These are phyloP conservation scores for Epistrophe grossulariae DNA, from an alignment of 2,888 invertebrate species.

Conservation along the genomic window DNA sequence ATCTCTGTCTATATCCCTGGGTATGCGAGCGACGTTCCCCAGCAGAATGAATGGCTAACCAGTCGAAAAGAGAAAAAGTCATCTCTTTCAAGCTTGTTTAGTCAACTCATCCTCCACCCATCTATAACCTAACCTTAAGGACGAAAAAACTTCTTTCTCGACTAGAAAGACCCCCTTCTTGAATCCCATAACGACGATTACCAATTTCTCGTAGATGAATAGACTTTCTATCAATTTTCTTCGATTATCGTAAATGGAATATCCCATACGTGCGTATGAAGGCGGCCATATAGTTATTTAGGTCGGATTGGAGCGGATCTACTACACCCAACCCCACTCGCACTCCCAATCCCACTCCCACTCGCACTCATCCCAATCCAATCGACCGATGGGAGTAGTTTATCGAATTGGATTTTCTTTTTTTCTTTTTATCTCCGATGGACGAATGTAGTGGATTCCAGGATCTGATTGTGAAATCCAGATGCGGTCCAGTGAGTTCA, in stretches of 20 bases:
- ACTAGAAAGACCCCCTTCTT: conserved; percentile 11
- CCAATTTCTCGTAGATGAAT: conserved; percentile 72
- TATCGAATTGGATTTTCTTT: conserved; percentile 73
- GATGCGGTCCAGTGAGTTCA: conserved; percentile 58
- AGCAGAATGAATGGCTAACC: conserved; percentile 55
- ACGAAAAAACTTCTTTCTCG: conserved; percentile 18
- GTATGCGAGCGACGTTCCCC: background rate
- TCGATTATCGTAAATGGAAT: conserved; percentile 76
- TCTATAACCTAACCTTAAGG: background rate
- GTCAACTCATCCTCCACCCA: conserved; percentile 21
- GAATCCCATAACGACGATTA: conserved; percentile 53
- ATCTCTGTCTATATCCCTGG: conserved; percentile 60
- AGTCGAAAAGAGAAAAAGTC: conserved; percentile 63
- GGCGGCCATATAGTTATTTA: conserved; percentile 55
- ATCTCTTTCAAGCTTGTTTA: conserved; percentile 45
- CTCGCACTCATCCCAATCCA: conserved; percentile 1
- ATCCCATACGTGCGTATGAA: conserved; percentile 71
- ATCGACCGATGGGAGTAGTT: conserved; percentile 57
- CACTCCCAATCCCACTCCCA: background rate
- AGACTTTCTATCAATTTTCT: conserved; percentile 75
- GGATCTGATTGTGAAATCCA: conserved; percentile 66
- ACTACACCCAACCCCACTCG: background rate
- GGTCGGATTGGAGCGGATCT: conserved; percentile 24
- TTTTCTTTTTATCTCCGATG: conserved; percentile 56
- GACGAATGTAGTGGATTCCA: conserved; percentile 62